Conservation (phyloP, 1,140 invertebrate species). For the Bombus confusus region DNA sequence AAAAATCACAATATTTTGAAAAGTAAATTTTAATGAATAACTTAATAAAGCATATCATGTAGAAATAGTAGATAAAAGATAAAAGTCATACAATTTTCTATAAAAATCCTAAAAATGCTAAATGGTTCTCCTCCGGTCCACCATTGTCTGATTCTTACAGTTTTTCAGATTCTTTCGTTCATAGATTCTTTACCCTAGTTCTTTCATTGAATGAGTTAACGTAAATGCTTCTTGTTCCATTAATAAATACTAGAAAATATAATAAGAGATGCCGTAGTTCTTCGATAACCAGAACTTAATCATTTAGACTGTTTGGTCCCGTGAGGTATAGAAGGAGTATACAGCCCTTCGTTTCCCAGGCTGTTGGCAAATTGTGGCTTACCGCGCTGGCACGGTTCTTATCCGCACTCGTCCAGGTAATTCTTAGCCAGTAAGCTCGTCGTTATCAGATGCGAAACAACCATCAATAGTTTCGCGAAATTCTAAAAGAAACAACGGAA, state of each 20-base stretch:
- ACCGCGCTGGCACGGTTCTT: conserved; percentile 64
- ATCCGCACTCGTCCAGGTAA: conserved; percentile 60
- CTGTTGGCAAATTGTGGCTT: conserved; percentile 62
- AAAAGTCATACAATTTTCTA: not conserved
- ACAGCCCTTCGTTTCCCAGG: conserved; percentile 60
- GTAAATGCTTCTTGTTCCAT: not conserved
- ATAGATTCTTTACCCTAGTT: too few species aligned
- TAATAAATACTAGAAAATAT: too few species aligned
- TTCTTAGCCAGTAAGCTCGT: conserved; percentile 51
- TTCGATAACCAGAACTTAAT: conserved; percentile 22
- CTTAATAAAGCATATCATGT: not conserved
- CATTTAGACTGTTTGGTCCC: conserved; percentile 51
- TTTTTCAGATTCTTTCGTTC: too few species aligned
- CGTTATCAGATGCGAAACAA: conserved; percentile 57
- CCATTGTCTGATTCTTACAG: not conserved
- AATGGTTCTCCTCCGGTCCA: not conserved
- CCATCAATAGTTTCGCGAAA: conserved; percentile 14
- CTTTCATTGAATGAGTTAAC: too few species aligned
- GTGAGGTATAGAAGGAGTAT: conserved; percentile 17
- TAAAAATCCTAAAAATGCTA: not conserved
- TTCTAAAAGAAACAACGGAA: conserved; percentile 13
- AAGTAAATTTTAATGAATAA: not conserved
- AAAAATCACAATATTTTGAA: not conserved
- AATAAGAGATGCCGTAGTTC: not conserved
- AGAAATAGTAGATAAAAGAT: not conserved